Conservation (phyloP, 2,113 vertebrate genomes). For the Dicrurus megarhynchus region DNA sequence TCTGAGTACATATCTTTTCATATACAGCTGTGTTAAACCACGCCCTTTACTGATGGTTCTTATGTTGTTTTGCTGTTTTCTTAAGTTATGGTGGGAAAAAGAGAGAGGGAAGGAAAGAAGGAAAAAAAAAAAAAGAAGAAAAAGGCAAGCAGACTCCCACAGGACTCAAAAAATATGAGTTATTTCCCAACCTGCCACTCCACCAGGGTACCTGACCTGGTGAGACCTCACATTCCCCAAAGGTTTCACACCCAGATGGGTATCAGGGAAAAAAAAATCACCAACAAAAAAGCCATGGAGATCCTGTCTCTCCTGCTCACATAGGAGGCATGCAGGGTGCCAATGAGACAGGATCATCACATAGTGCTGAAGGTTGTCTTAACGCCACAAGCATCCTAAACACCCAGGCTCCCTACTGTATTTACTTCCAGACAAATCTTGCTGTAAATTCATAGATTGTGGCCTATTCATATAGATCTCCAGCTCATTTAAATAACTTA, state of each 20-base stretch:
- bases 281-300: no score
- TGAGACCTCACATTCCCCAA: neutral
- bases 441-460: neutral
- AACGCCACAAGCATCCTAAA: fast-evolving
- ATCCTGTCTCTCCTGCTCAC: neutral
- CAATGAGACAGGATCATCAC: neutral
- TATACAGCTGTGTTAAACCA: neutral
- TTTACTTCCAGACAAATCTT: neutral
- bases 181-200: neutral
- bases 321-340: fast-evolving
- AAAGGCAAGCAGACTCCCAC: neutral
- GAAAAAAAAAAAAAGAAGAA: no score
- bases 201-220: neutral
- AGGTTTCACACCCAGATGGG: neutral
- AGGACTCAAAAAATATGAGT: neutral
- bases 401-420: neutral
- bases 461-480: neutral
- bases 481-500: neutral
- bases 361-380: neutral
- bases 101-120: neutral
- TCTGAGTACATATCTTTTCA: neutral
- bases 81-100: neutral
- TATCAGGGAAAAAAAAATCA: neutral
- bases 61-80: neutral
- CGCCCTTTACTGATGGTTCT: neutral